Base-by-base conservation (phyloP, 2,797 vertebrate species). In the Rhincodon typus region DNA sequence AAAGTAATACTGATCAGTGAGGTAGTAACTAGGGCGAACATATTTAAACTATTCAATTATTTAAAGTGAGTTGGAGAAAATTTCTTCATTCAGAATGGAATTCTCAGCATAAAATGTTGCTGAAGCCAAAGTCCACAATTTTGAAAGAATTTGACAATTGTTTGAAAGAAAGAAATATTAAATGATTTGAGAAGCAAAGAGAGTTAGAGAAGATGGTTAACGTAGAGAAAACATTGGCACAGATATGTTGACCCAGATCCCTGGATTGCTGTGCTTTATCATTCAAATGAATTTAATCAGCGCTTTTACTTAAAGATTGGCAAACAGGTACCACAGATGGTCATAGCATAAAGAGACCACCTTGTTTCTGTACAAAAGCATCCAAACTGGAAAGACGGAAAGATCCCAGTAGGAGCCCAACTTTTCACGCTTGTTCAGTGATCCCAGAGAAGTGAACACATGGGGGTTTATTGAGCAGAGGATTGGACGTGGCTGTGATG, bases 301-400 rank as follows among this genome's bases (percentile, higher is more conserved):
- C 46, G 19, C 82, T 84, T 84, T 84, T 84, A 84, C 46, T 84
- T 84, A 46, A 84, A 84, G 38, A 84, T 84, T 84, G 82, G 82
- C 82, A 84, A 42, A 42, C 82, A 46, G 42, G 82, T 42, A 17
- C 34, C 38, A 84, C 82, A 84, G 82, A 84, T 84, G 82, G 82
- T 25, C 82, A 8, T 21, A 25, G 42, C 19, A 84, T 46, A 84
- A 46, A 84, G 42, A 21, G 46, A 84, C 82, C 42, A 84, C 82
- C 79, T 84, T 21, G 4, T 2, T 38, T 46, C 5, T 46, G 21
- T 46, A 46, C 21, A 23, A 46, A 84, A 42, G 21, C 82, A 46
- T 84, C 82, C 38, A 84, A 84, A 84, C 82, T 84, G 42, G 6
- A 84, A 46, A 21, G 82, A 7, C 46, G 42, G 21, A 23, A 84